Percentiles rank a stretch among this genome's conserved stretches.
phyloP scores from a whole-genome alignment of 2,888 invertebrate species.

The Ormyrus rosae region DNA sequence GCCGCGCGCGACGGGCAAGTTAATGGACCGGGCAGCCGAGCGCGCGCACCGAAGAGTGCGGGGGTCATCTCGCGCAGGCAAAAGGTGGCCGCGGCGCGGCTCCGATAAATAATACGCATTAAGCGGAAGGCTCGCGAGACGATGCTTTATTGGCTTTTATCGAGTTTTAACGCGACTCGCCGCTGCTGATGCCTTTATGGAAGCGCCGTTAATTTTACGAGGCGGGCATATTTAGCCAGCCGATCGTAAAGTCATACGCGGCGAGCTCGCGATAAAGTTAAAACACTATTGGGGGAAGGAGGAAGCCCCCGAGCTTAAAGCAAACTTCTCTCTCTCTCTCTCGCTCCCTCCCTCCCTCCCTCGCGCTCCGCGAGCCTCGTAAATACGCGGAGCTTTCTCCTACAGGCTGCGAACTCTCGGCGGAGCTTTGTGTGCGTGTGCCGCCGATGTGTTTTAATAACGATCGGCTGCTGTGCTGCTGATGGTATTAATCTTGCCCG shows the following conservation, averaged over 20 bases:
- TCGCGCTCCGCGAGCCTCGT: conserved; percentile 60
- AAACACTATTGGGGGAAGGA: conserved; percentile 62
- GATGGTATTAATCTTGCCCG: too few relatives aligned
- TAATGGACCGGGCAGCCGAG: conserved; percentile 19
- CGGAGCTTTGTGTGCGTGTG: neutral
- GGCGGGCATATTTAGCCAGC: conserved; percentile 58
- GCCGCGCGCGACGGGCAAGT: neutral
- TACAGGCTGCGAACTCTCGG: neutral
- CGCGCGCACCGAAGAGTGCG: neutral
- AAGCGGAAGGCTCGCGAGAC: conserved; percentile 47
- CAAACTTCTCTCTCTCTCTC: conserved; percentile 62
- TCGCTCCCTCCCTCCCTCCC: too few relatives aligned
- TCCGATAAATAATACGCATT: conserved; percentile 65
- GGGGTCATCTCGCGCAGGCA: neutral
- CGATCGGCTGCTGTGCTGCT: conserved; percentile 33
- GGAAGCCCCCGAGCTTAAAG: conserved; percentile 63
- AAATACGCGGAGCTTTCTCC: conserved; percentile 62
- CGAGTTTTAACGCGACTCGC: conserved; percentile 68
- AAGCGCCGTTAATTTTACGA: conserved; percentile 74
- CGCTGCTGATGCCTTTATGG: conserved; percentile 67
- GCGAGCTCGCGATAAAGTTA: conserved; percentile 69
- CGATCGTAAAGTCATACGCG: conserved; percentile 54
- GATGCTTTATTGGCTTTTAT: conserved; percentile 69
- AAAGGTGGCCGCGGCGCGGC: neutral
- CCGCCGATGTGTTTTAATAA: conserved; percentile 38